These are phyloP conservation scores for Bhutanitis thaidina DNA, from an alignment of 2,888 invertebrate genomes.

Conservation along the genomic window DNA sequence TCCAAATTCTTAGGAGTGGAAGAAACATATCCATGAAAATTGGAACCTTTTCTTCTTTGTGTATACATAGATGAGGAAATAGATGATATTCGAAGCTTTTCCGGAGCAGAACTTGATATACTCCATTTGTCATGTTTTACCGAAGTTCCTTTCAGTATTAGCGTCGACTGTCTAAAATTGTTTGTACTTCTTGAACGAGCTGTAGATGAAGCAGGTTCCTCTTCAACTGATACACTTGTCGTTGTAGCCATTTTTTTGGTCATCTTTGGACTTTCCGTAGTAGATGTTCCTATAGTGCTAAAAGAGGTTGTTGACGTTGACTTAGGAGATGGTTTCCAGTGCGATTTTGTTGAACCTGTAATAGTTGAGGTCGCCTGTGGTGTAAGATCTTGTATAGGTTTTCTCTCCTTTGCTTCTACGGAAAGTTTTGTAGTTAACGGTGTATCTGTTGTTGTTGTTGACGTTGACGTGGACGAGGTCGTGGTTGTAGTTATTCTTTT, in stretches of 20 bases:
- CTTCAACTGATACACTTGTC: conserved; percentile 24
- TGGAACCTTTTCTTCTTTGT: conserved; percentile 62
- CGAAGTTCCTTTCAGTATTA: conserved; percentile 68
- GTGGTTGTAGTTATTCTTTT: conserved; percentile 57
- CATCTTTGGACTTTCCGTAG: conserved; percentile 28
- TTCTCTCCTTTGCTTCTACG: conserved; percentile 38
- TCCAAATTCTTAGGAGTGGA: conserved; percentile 42
- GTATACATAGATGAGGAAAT: conserved; percentile 31
- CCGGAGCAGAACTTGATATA: conserved; percentile 23
- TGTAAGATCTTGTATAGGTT: conserved; percentile 50
- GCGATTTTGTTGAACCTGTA: conserved; percentile 36
- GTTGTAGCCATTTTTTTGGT: conserved; percentile 30
- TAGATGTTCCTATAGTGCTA: conserved; percentile 29
- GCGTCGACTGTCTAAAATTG: conserved; percentile 64
- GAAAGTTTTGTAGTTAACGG: conserved; percentile 32
- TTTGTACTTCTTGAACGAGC: conserved; percentile 50
- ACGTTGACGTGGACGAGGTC: conserved; percentile 28
- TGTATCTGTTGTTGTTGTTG: conserved; percentile 36
- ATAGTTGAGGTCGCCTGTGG: conserved; percentile 60
- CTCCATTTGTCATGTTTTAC: conserved; percentile 70
- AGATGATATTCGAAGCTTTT: conserved; percentile 38
- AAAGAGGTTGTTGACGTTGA: conserved; percentile 26
- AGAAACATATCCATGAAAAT: conserved; percentile 59
- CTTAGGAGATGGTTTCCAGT: conserved; percentile 32
- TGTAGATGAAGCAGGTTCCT: conserved; percentile 23